Conservation (phyloP, 1,140 invertebrate species). For the Mizuhopecten yessoensis region DNA sequence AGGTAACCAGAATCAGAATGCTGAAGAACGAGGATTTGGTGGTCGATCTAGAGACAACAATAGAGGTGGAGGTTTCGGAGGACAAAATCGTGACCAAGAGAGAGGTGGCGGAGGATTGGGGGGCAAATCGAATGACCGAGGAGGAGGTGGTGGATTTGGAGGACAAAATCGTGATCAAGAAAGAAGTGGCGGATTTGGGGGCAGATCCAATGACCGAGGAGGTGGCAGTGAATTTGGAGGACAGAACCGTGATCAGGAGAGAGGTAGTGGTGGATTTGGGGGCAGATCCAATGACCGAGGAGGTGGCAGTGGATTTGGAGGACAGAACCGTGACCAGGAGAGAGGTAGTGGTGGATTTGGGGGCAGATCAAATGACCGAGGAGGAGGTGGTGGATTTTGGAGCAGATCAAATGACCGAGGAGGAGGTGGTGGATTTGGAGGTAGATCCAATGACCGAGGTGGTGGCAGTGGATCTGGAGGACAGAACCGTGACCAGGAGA, state of each 20-base stretch:
- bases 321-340: background rate
- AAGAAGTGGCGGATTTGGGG: constrained; percentile 6
- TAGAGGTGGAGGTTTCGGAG: background rate
- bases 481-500: background rate
- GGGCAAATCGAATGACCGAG: background rate
- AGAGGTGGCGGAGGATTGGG: background rate
- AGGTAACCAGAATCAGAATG: background rate
- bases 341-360: constrained; percentile 44
- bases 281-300: background rate
- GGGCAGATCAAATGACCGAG: constrained; percentile 11
- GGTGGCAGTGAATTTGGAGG: constrained; percentile 41
- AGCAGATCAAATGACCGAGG: background rate
- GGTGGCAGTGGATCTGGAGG: constrained; percentile 46
- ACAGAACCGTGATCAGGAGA: background rate
- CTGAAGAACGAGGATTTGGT: constrained; percentile 21
- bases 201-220: background rate
- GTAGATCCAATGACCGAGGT: constrained; percentile 29
- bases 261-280: background rate
- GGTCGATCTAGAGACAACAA: background rate
- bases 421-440: constrained; percentile 52
- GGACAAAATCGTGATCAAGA: background rate
- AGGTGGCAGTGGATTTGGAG: constrained; percentile 28
- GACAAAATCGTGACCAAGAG: background rate
- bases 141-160: constrained; percentile 1
- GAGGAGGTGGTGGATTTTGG: constrained; percentile 46